These are phyloP conservation scores for Dryoscopus gambensis DNA, from an alignment of 2,113 vertebrate genomes.

Conservation along the genomic window DNA sequence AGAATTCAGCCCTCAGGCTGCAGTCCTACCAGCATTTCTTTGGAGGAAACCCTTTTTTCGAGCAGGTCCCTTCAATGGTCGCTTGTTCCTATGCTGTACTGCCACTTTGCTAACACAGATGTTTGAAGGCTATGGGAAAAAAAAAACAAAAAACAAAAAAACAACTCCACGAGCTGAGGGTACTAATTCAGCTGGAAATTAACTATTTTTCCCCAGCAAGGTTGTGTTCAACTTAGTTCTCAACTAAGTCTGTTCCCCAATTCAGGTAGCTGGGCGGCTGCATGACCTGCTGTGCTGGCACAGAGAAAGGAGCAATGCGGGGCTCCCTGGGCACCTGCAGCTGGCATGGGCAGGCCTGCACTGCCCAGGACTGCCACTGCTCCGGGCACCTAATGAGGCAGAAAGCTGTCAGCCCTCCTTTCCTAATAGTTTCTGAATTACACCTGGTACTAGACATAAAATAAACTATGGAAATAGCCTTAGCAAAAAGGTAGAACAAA, in stretches of 20 bases:
- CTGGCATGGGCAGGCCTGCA: neutral
- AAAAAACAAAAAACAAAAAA: no score
- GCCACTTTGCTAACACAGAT: neutral
- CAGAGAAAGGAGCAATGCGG: accelerated
- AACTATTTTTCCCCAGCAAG: neutral
- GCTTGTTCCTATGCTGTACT: neutral
- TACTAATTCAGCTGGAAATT: neutral
- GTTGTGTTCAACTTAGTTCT: no score
- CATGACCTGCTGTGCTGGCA: neutral
- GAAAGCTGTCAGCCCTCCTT: neutral
- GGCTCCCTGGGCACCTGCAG: neutral
- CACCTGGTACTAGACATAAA: neutral
- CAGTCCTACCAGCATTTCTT: neutral
- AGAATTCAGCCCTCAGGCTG: neutral
- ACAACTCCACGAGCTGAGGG: no score
- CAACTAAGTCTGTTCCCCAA: accelerated
- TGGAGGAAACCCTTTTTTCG: neutral
- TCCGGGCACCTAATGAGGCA: conserved; percentile 2
- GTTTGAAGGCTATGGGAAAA: neutral
- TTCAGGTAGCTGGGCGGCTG: neutral
- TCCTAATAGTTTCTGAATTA: neutral
- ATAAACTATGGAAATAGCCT: neutral
- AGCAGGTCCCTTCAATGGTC: neutral
- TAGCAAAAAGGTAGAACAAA: neutral
- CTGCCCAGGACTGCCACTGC: accelerated